Evolutionary conservation across 2,797 vertebrate species (phyloP).

Genomic region (Australoheros facetus): DNA sequence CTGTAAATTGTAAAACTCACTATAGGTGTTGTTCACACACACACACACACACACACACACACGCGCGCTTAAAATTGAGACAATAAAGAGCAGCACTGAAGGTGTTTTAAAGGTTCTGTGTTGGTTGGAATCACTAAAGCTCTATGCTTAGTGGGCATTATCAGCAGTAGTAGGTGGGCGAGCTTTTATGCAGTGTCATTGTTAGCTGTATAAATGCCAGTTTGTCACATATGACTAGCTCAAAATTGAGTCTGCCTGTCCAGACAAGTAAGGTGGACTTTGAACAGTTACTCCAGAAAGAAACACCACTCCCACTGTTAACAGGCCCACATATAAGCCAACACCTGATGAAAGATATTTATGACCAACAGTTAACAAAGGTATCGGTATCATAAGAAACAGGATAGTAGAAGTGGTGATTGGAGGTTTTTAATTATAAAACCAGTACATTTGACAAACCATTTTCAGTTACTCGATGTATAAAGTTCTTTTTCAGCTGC

Average conservation of each 20-base stretch:
- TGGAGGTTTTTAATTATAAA: background rate
- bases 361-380: too few species aligned
- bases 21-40: constrained; percentile 14
- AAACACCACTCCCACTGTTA: constrained; percentile 17
- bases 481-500: background rate
- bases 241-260: constrained; percentile 5
- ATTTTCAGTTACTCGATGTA: background rate
- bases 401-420: background rate
- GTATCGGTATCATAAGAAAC: background rate
- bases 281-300: constrained; percentile 16
- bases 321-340: background rate
- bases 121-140: constrained; percentile 10
- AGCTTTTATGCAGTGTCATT: constrained; percentile 4
- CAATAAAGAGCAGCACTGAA: background rate
- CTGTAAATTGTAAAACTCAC: constrained; percentile 9
- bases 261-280: constrained; percentile 28
- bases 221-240: background rate
- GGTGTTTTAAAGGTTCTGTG: constrained; percentile 5
- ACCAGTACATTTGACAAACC: background rate
- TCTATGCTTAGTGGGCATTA: background rate
- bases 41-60: background rate
- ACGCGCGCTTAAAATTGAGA: background rate
- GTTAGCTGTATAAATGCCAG: background rate
- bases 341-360: background rate
- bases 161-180: background rate